phyloP scores from a whole-genome alignment of 2,113 vertebrate species.

The Girardinichthys multiradiatus region DNA sequence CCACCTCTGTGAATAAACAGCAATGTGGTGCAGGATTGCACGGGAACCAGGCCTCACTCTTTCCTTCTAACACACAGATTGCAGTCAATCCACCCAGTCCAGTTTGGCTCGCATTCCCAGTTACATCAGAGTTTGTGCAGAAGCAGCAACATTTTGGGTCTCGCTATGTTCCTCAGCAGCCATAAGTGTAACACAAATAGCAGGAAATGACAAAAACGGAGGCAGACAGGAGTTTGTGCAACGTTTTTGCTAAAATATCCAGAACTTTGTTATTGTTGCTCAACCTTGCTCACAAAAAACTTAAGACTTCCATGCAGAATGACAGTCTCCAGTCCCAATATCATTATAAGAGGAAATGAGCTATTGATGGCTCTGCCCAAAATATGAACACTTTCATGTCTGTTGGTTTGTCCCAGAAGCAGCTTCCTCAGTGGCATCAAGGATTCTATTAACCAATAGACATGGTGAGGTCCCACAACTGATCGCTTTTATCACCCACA shows the following conservation, averaged over 20 bases:
- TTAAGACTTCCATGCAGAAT: not conserved
- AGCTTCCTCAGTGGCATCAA: slow-evolving; percentile 65
- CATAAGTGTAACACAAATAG: slow-evolving; percentile 17
- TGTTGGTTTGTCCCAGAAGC: slow-evolving; percentile 34
- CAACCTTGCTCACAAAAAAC: not conserved
- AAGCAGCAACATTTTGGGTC: slow-evolving; percentile 35
- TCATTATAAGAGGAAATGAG: slow-evolving; percentile 59
- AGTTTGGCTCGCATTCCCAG: slow-evolving; percentile 17
- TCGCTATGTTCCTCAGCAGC: slow-evolving; percentile 26
- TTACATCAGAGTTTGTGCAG: slow-evolving; percentile 45
- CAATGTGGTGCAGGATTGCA: slow-evolving; percentile 6
- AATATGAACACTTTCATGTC: slow-evolving; percentile 57
- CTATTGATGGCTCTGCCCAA: slow-evolving; percentile 36
- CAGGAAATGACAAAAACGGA: slow-evolving; percentile 1
- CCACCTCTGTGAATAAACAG: not conserved
- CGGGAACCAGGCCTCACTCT: slow-evolving; percentile 14
- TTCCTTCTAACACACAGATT: slow-evolving; percentile 8
- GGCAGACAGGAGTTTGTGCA: slow-evolving; percentile 16
- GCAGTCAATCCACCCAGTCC: slow-evolving; percentile 14
- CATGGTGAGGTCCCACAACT: slow-evolving; percentile 23
- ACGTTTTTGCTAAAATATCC: not conserved
- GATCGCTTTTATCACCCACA: slow-evolving; percentile 60
- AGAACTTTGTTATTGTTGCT: slow-evolving; percentile 3
- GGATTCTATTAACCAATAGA: slow-evolving; percentile 53
- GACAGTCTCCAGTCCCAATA: not conserved